Evolutionary conservation across 2,888 invertebrate species (phyloP).

Genomic region (Onchidella celtica): DNA sequence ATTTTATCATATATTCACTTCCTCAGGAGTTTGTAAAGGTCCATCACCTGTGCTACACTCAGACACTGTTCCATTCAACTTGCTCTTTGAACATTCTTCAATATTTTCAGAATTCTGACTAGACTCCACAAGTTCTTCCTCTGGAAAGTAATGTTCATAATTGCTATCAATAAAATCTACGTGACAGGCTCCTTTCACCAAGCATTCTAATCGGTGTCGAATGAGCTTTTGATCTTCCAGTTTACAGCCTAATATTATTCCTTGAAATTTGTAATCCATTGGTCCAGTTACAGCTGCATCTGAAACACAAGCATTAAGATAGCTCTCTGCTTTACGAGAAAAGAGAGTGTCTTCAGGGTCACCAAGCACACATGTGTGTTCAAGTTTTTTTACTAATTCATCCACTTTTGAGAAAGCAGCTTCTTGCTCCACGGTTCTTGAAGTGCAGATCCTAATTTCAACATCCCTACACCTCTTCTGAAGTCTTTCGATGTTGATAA

Average conservation of each 20-base stretch:
- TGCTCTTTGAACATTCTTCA: not conserved
- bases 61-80: not conserved
- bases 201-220: slow-evolving; percentile 57
- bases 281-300: slow-evolving; percentile 71
- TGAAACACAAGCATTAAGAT: slow-evolving; percentile 79
- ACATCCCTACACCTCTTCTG: slow-evolving; percentile 79
- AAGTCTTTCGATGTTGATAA: slow-evolving; percentile 78
- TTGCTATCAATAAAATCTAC: not conserved
- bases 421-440: slow-evolving; percentile 78
- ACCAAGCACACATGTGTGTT: slow-evolving; percentile 56
- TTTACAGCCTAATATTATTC: slow-evolving; percentile 79
- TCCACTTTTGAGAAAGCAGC: slow-evolving; percentile 76
- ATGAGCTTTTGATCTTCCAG: slow-evolving; percentile 81
- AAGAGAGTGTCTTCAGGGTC: slow-evolving; percentile 58
- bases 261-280: slow-evolving; percentile 79
- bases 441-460: slow-evolving; percentile 76
- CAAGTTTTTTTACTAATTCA: slow-evolving; percentile 72
- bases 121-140: not conserved
- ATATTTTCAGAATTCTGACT: not conserved
- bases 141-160: too few relatives aligned
- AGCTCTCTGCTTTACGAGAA: slow-evolving; percentile 68
- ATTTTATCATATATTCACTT: too few relatives aligned
- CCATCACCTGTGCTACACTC: too few relatives aligned
- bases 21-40: too few relatives aligned
- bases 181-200: slow-evolving; percentile 36